Evolutionary conservation across 2,888 invertebrate species (phyloP).

Genomic region (Mechanitis messenoides): DNA sequence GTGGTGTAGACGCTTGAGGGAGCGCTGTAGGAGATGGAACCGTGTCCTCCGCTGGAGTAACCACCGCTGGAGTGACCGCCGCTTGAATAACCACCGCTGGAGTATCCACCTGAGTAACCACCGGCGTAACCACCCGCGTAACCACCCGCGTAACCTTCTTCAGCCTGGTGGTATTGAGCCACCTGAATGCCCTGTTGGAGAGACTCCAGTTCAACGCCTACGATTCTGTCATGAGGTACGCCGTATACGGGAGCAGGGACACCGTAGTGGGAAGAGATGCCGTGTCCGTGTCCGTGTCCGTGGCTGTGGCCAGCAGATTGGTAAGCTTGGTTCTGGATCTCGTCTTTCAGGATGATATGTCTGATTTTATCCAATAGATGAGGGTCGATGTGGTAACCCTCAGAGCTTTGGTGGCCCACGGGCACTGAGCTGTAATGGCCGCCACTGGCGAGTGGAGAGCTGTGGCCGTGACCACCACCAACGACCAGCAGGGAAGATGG

Average conservation of each 20-base stretch:
- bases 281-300: conserved; percentile 63
- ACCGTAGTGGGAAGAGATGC: conserved; percentile 81
- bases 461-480: conserved; percentile 44
- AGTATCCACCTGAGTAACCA: conserved; percentile 51
- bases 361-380: conserved; percentile 88
- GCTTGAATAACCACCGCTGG: conserved; percentile 40
- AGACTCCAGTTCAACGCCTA: conserved; percentile 89
- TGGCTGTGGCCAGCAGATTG: conserved; percentile 55
- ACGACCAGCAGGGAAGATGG: conserved; percentile 78
- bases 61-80: conserved; percentile 34
- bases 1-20: conserved; percentile 53
- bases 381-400: conserved; percentile 88
- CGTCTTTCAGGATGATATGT: conserved; percentile 89
- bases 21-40: conserved; percentile 51
- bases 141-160: conserved; percentile 67
- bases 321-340: conserved; percentile 76
- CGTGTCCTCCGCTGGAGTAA: conserved; percentile 39
- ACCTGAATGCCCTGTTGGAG: conserved; percentile 92
- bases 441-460: conserved; percentile 75
- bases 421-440: conserved; percentile 86
- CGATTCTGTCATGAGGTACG: conserved; percentile 81
- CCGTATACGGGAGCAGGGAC: conserved; percentile 82
- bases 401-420: conserved; percentile 85
- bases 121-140: conserved; percentile 59
- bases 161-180: conserved; percentile 87